A percentile compares a stretch with the other conserved stretches of the same genome.
Evolutionary conservation across 2,797 vertebrate genomes (phyloP).

Genomic region (Hyperoplus lanceolatus): DNA sequence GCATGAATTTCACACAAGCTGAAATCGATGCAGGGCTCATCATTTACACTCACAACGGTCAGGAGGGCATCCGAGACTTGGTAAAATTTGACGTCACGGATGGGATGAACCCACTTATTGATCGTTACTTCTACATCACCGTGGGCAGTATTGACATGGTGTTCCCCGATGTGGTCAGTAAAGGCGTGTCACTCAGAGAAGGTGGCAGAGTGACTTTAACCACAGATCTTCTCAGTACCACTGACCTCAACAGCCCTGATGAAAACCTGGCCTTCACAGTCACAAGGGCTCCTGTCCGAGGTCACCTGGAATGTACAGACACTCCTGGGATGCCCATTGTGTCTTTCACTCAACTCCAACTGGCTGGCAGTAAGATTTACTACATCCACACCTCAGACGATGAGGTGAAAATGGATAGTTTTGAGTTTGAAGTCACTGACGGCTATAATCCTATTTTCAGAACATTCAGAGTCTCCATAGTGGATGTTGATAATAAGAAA

Average conservation of each 20-base stretch:
- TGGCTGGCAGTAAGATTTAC: slow-evolving; percentile 96
- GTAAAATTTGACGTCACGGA: slow-evolving; percentile 97
- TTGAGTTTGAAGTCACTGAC: slow-evolving; percentile 97
- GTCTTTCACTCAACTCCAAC: slow-evolving; percentile 93
- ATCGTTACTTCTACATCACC: slow-evolving; percentile 95
- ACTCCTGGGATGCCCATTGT: slow-evolving; percentile 88
- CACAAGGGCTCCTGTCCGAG: slow-evolving; percentile 92
- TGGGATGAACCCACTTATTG: slow-evolving; percentile 93
- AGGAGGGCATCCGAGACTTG: slow-evolving; percentile 92
- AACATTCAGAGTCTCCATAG: slow-evolving; percentile 94
- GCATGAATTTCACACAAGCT: slow-evolving; percentile 96
- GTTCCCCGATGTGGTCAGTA: slow-evolving; percentile 96
- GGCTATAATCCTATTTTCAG: slow-evolving; percentile 95
- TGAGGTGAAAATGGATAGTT: slow-evolving; percentile 98
- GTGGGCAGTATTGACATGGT: slow-evolving; percentile 92
- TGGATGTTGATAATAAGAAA: slow-evolving; percentile 97
- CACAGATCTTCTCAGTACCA: slow-evolving; percentile 95
- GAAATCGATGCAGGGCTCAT: slow-evolving; percentile 90
- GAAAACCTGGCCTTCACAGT: slow-evolving; percentile 94
- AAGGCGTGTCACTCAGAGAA: slow-evolving; percentile 95
- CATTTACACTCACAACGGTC: slow-evolving; percentile 90
- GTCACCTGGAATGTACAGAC: slow-evolving; percentile 94
- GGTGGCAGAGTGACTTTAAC: slow-evolving; percentile 93
- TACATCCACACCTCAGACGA: slow-evolving; percentile 96
- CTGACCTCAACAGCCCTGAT: slow-evolving; percentile 95